A percentile compares a stretch with the other conserved stretches of the same genome.
Conservation (phyloP, 1,140 invertebrate genomes). For the Drosophila seguyi region DNA sequence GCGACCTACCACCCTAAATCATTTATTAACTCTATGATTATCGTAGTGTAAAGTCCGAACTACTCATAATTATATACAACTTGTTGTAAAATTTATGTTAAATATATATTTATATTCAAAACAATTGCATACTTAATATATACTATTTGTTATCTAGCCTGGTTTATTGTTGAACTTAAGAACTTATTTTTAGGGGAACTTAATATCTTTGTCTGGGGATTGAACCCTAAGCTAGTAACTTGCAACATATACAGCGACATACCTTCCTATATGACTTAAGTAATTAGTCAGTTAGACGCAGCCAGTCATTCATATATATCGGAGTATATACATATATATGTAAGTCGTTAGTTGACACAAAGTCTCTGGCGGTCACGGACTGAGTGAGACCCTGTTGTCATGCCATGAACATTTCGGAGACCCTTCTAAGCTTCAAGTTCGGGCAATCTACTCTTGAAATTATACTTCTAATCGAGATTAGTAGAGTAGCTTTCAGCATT, state of each 20-base stretch:
- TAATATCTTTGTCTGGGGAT: not conserved
- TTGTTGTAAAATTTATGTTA: not conserved
- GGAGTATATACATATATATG: not conserved
- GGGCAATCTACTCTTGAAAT: slow-evolving; percentile 2
- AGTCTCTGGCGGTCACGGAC: not conserved
- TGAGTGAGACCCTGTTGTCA: slow-evolving; percentile 4
- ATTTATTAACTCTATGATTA: not conserved
- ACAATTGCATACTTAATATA: not conserved
- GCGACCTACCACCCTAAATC: not conserved
- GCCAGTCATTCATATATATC: not conserved
- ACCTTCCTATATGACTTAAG: not conserved
- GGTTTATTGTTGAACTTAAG: not conserved
- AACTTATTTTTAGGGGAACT: not conserved
- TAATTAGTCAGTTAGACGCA: slow-evolving; percentile 7
- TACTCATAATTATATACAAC: not conserved
- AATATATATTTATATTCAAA: not conserved
- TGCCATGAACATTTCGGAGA: slow-evolving; percentile 4
- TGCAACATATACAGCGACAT: not conserved
- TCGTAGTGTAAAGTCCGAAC: too few species aligned
- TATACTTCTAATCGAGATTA: slow-evolving; percentile 15
- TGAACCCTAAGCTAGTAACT: not conserved
- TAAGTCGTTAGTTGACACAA: not conserved
- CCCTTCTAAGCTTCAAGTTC: not conserved
- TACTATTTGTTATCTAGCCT: not conserved
- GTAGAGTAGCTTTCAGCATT: not conserved